These are phyloP conservation scores for Acanthosoma haemorrhoidale DNA, from an alignment of 2,888 invertebrate genomes.

Conservation along the genomic window DNA sequence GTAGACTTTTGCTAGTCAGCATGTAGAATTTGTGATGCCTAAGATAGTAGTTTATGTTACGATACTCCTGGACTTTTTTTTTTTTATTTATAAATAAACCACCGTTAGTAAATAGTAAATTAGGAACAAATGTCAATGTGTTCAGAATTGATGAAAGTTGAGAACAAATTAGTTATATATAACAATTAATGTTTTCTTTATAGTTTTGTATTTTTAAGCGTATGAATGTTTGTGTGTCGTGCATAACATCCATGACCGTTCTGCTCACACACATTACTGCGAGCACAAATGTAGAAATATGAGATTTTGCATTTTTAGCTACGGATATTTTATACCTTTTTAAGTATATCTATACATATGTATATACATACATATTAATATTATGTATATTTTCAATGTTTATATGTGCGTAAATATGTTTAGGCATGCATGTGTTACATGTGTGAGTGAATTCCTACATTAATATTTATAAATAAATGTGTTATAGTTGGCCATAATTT, in stretches of 20 bases:
- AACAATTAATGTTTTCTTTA: conserved; percentile 18
- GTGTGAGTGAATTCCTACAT: conserved; percentile 20
- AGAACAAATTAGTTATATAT: conserved; percentile 27
- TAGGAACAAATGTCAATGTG: conserved; percentile 26
- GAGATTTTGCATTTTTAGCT: conserved; percentile 13
- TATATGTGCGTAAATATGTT: not conserved
- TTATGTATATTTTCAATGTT: conserved; percentile 16
- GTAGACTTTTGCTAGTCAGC: conserved; percentile 33
- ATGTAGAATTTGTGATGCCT: conserved; percentile 33
- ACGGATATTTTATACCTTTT: conserved; percentile 18
- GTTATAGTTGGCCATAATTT: conserved; percentile 36
- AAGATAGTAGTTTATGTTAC: conserved; percentile 30
- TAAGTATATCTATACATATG: conserved; percentile 25
- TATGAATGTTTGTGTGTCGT: conserved; percentile 9
- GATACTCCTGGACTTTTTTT: conserved; percentile 23
- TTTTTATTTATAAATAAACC: conserved; percentile 29
- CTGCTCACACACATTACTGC: conserved; percentile 22
- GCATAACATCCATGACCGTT: conserved; percentile 17
- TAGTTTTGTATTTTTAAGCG: conserved; percentile 24
- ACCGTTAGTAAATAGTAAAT: conserved; percentile 31
- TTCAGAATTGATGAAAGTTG: conserved; percentile 19
- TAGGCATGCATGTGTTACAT: not conserved
- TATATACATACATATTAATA: conserved; percentile 23
- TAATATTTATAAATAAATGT: conserved; percentile 28
- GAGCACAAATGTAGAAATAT: conserved; percentile 3